Conservation (phyloP, 2,797 vertebrate species). For the Podarcis lilfordi region DNA sequence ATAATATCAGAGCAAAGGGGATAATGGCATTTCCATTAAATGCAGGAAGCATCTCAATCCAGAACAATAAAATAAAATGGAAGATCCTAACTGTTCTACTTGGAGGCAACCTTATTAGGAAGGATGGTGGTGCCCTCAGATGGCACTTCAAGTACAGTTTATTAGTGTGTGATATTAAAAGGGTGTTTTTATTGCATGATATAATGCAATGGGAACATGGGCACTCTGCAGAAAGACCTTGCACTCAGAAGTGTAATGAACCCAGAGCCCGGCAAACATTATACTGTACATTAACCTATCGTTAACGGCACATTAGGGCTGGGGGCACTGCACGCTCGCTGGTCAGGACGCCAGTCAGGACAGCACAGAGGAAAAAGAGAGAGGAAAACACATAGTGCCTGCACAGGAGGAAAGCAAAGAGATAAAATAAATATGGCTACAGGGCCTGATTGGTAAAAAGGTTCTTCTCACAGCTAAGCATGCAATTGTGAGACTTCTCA, state of each 20-base stretch:
- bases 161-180: conserved; percentile 84
- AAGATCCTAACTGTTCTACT: conserved; percentile 76
- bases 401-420: conserved; percentile 76
- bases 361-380: conserved; percentile 62
- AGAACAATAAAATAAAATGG: conserved; percentile 47
- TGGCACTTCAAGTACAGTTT: conserved; percentile 83
- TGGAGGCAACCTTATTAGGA: conserved; percentile 44
- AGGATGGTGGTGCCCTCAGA: conserved; percentile 67
- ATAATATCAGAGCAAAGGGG: neutral
- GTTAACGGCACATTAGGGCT: conserved; percentile 85
- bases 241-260: conserved; percentile 85
- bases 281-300: conserved; percentile 84
- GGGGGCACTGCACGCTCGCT: conserved; percentile 81
- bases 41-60: conserved; percentile 22
- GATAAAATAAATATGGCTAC: conserved; percentile 78
- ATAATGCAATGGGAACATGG: conserved; percentile 82
- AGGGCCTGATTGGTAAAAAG: conserved; percentile 64
- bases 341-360: conserved; percentile 81
- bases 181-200: conserved; percentile 84
- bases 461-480: conserved; percentile 57
- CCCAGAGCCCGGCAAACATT: conserved; percentile 82
- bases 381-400: conserved; percentile 59
- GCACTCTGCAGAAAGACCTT: conserved; percentile 81
- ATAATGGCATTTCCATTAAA: neutral
- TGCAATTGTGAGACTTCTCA: conserved; percentile 9